phyloP scores from a whole-genome alignment of 1,140 invertebrate genomes.

The Centruroides vittatus region DNA sequence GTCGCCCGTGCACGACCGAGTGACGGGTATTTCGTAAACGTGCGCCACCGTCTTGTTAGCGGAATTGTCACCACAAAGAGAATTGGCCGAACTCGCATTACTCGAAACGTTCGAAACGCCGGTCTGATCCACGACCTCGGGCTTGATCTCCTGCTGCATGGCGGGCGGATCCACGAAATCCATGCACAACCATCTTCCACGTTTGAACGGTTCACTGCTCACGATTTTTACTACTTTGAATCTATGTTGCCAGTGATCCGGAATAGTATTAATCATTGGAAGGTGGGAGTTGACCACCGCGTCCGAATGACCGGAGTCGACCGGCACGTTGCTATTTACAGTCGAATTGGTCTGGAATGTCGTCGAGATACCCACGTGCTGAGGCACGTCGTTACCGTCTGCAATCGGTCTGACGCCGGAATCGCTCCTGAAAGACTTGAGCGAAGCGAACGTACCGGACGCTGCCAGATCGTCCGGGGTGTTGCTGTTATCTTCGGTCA shows the following conservation, averaged over 20 bases:
- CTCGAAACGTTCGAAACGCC: not conserved
- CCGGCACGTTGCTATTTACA: not conserved
- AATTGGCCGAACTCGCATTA: not conserved
- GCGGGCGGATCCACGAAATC: slow-evolving; percentile 74
- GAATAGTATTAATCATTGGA: slow-evolving; percentile 1
- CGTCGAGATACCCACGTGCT: not conserved
- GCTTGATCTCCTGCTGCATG: slow-evolving; percentile 4
- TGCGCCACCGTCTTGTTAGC: slow-evolving; percentile 10
- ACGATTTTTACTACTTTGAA: slow-evolving; percentile 96
- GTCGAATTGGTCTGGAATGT: not conserved
- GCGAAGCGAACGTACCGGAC: slow-evolving; percentile 9
- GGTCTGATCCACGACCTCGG: slow-evolving; percentile 7
- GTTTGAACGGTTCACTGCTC: slow-evolving; percentile 81
- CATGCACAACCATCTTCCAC: slow-evolving; percentile 89
- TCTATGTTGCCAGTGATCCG: slow-evolving; percentile 31
- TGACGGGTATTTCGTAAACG: slow-evolving; percentile 16
- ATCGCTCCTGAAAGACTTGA: not conserved
- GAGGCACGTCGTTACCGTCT: not conserved
- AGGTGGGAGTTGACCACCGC: not conserved
- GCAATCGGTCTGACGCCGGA: not conserved
- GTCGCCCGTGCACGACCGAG: slow-evolving; percentile 6
- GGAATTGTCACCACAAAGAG: slow-evolving; percentile 3
- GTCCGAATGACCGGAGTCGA: not conserved
- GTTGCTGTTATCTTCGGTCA: slow-evolving; percentile 14
- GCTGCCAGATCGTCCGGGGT: slow-evolving; percentile 1